A percentile compares a stretch with the other conserved stretches of the same genome.
Conservation (phyloP, 2,113 vertebrate species). For the Apistogramma diplotaenia region DNA sequence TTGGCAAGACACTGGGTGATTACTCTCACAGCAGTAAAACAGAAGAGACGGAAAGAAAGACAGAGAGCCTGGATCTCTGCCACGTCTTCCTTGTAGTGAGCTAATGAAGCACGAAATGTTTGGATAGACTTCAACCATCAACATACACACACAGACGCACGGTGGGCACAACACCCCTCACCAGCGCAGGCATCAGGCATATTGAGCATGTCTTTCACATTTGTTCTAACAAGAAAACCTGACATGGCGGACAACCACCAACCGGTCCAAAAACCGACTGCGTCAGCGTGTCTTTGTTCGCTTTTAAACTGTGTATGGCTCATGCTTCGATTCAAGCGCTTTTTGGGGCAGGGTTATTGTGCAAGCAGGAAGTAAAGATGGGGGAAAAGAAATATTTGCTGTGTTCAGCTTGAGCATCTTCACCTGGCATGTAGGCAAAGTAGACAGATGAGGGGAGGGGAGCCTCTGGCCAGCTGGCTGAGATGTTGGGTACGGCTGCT, state of each 20-base stretch:
- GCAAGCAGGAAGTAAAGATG: not conserved
- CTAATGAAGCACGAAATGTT: slow-evolving; percentile 60
- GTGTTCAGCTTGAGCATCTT: not conserved
- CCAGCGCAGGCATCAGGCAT: not conserved
- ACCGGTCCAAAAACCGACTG: not conserved
- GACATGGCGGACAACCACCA: not conserved
- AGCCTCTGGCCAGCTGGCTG: not conserved
- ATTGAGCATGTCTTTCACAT: slow-evolving; percentile 17
- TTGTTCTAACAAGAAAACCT: not conserved
- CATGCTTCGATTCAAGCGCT: not conserved
- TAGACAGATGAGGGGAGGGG: not conserved
- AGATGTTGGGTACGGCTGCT: not conserved
- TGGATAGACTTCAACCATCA: slow-evolving; percentile 35
- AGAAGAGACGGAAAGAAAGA: slow-evolving; percentile 16
- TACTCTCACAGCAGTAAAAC: slow-evolving; percentile 22
- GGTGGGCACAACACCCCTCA: not conserved
- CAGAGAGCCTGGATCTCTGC: slow-evolving; percentile 44
- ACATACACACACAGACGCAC: slow-evolving; percentile 1
- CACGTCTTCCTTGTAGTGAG: slow-evolving; percentile 32
- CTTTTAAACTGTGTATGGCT: not conserved
- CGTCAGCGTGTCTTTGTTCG: not conserved
- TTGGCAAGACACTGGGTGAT: slow-evolving; percentile 28
- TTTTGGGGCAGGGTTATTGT: not conserved
- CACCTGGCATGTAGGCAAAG: not conserved
- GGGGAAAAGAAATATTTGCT: not conserved